Evolutionary conservation across 2,888 invertebrate species (phyloP), one percentile per base, ranked within the genome.

Genomic region (Escarpia spicata): DNA sequence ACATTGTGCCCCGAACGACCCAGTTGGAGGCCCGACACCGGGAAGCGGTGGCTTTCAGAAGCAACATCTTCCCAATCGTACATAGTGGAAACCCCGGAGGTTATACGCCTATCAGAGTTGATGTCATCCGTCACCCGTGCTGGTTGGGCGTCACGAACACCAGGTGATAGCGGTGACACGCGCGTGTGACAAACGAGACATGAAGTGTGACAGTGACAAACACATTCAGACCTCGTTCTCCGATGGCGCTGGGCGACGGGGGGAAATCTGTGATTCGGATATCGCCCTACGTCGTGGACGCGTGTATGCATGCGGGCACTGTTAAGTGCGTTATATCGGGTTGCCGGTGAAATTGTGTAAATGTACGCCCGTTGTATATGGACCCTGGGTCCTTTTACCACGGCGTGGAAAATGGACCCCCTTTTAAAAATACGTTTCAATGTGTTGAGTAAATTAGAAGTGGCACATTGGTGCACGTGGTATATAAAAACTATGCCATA

Each of bases 131-230:
- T 75, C 75, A n/a, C 75, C 6, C 26, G 26, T 15, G 75, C 75
- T 75, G 19, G 75, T 75, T 26, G 75, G n/a, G 75, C 75, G 75
- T 75, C 75, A 26, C 19, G n/a, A 26, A n/a, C 75, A 26, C 75
- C 75, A 75, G 75, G 75, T 75, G 75, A 75, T 6, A 75, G 75
- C n/a, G 6, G 75, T 26, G 75, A 75, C 75, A 75, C 75, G n/a
- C 75, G 75, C 75, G n/a, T 75, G 75, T 75, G 75, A 75, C 75
- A 75, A 19, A 75, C 75, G 75, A 75, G 75, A 75, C 75, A n/a
- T 75, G 75, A 26, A 75, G n/a, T 75, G 75, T 75, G 75, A 75
- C 75, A 75, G 26, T 75, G 75, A 75, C 75, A 75, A 75, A 75
- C 75, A 75, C 75, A 26, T 75, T 75, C n/a, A 75, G 75, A 75